Evolutionary conservation across 2,888 invertebrate genomes (phyloP).

Genomic region (Molorchus minor): DNA sequence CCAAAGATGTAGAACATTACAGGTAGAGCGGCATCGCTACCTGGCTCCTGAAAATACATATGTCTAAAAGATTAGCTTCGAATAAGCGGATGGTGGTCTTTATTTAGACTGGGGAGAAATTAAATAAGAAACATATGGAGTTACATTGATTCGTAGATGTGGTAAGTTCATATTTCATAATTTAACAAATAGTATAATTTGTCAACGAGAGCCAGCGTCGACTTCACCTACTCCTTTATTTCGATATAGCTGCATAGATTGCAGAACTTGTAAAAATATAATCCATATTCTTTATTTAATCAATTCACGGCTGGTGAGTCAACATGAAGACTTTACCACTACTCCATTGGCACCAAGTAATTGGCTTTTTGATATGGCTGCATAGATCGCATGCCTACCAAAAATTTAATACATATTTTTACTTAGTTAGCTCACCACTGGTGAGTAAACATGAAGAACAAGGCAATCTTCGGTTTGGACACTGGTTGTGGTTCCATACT

Average conservation of each 20-base stretch:
- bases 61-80: no score
- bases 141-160: background rate
- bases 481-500: background rate
- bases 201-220: background rate
- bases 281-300: background rate
- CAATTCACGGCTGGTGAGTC: background rate
- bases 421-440: constrained; percentile 32
- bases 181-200: background rate
- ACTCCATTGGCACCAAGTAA: no score
- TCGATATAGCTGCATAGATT: background rate
- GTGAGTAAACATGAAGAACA: constrained; percentile 38
- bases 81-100: no score
- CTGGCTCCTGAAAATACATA: constrained; percentile 24
- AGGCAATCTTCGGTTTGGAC: constrained; percentile 39
- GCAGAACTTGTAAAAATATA: background rate
- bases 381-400: no score
- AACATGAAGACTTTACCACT: background rate
- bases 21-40: constrained; percentile 34
- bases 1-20: constrained; percentile 59
- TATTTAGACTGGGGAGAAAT: background rate
- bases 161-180: background rate
- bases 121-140: background rate
- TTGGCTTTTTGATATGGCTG: no score
- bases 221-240: background rate
- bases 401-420: no score